Evolutionary conservation across 2,797 vertebrate genomes (phyloP).

Genomic region (Sebastes diploproa): DNA sequence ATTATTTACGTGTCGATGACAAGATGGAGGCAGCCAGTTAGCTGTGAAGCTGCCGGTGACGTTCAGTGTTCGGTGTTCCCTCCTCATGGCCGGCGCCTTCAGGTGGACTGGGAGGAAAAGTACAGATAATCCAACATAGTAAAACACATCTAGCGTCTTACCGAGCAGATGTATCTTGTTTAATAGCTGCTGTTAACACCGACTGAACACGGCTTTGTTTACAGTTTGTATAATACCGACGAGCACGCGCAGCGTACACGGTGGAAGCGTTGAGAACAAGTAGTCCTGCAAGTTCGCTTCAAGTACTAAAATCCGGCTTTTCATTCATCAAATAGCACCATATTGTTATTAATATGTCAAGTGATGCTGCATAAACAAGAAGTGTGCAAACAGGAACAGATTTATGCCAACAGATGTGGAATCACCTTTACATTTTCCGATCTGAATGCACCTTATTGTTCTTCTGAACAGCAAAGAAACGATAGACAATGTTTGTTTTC

Average conservation of each 20-base stretch:
- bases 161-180: fast-evolving
- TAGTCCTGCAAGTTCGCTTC: slow-evolving; percentile 28
- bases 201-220: slow-evolving; percentile 29
- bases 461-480: background rate
- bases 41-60: slow-evolving; percentile 77
- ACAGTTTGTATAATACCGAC: slow-evolving; percentile 19
- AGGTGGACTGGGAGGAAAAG: slow-evolving; percentile 35
- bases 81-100: slow-evolving; percentile 61
- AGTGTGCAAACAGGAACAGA: background rate
- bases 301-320: background rate
- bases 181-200: fast-evolving
- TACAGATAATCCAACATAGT: background rate
- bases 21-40: slow-evolving; percentile 84
- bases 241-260: slow-evolving; percentile 38
- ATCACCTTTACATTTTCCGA: background rate
- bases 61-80: slow-evolving; percentile 49
- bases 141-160: fast-evolving
- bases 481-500: too few relatives aligned
- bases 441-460: background rate
- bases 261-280: slow-evolving; percentile 38
- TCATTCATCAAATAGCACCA: fast-evolving
- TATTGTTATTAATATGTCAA: fast-evolving
- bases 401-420: background rate
- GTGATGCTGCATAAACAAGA: background rate
- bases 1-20: slow-evolving; percentile 80